Evolutionary conservation across 2,797 vertebrate genomes (phyloP), one percentile per base, ranked within the genome.

Genomic region (Coregonus ussuriensis): DNA sequence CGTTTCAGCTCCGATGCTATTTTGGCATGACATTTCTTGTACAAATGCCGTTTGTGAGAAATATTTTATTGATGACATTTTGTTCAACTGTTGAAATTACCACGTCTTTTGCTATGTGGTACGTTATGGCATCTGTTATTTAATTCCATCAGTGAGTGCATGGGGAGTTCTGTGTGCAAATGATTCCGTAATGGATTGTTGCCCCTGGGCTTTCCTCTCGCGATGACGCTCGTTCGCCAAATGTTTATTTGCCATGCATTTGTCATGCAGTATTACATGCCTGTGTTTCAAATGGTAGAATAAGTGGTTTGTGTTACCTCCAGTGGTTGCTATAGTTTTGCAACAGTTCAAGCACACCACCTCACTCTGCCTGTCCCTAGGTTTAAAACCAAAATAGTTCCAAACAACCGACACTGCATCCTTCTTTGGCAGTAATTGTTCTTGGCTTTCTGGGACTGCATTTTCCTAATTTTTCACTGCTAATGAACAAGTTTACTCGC

Each of bases 81-180:
- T 25, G 25, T 25, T 25, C 25, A 25, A 25, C 25, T 25, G 25
- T 25, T 25, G 25, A 25, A 25, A 25, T 25, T 25, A 25, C 25
- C 25, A 25, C 25, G 25, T 91, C 81, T 83, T 90, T 89, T 83
- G 77, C 80, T 78, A 87, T 86, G 84, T 80, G 84, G 84, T 84
- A 89, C 85, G 85, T 80, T 74, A 89, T 89, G 76, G 87, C 86
- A 84, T 85, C 79, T 86, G 81, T 76, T 41, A 81, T 87, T 73
- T 78, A 41, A 73, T 35, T 73, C 78, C 81, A 85, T 84, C 84
- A 82, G 35, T 84, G 84, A 85, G 87, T 87, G 81, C 75, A 81
- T 79, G 76, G 63, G 79, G 75, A 33, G 81, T 83, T 81, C 77
- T 65, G 83, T 84, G 81, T 78, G 79, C 82, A 77, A 74, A 75